phyloP scores from a whole-genome alignment of 2,113 vertebrate species.

The Epinephelus lanceolatus region DNA sequence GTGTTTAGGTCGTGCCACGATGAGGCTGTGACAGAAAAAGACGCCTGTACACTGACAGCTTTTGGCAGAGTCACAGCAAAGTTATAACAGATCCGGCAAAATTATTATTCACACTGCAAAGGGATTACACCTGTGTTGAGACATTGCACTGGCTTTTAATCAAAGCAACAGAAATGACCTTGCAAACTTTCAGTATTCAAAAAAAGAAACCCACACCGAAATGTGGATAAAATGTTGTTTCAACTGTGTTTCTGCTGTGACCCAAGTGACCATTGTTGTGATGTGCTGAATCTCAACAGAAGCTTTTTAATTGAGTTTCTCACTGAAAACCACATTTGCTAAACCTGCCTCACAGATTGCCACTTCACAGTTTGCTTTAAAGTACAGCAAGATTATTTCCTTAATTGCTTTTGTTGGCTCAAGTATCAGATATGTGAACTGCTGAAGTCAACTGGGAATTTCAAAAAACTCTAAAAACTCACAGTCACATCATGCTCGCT shows the following conservation, averaged over 20 bases:
- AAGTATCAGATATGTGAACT: neutral
- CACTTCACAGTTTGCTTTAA: neutral
- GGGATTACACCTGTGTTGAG: neutral
- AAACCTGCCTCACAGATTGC: neutral
- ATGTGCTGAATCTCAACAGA: neutral
- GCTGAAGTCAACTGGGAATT: constrained; percentile 4
- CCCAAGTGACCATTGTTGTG: neutral
- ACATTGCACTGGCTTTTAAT: neutral
- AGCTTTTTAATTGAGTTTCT: neutral
- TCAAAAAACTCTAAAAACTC: constrained; percentile 33
- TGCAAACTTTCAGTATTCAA: neutral
- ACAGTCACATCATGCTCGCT: constrained; percentile 1
- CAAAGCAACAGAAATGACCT: neutral
- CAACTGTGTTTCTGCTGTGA: neutral
- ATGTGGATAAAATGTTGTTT: neutral
- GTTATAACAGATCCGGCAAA: neutral
- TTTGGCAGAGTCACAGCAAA: neutral
- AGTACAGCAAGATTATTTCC: neutral
- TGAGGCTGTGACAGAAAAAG: neutral
- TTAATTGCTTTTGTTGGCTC: neutral
- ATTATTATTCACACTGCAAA: neutral
- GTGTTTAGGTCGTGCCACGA: neutral
- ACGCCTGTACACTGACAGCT: neutral
- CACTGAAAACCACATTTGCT: neutral
- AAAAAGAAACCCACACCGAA: neutral